Conservation (phyloP, 1,140 invertebrate species). For the Drosophila kurseongensis region DNA sequence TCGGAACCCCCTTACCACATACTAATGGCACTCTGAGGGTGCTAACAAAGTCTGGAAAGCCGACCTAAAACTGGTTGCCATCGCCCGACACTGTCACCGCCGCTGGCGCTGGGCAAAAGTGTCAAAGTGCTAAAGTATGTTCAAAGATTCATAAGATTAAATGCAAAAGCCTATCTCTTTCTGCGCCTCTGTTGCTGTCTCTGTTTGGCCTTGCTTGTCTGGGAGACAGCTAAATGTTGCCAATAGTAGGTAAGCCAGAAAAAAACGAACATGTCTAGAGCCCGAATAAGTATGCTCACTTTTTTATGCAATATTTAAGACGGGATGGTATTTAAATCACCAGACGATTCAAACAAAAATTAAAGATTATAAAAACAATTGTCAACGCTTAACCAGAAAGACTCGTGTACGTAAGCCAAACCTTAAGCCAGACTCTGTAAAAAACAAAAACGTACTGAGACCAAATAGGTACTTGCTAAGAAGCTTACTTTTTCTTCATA, state of each 20-base stretch:
- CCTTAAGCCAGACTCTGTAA: too few species aligned
- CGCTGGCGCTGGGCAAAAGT: slow-evolving; percentile 56
- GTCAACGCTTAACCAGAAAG: too few species aligned
- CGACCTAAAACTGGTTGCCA: slow-evolving; percentile 55
- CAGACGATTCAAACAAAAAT: too few species aligned
- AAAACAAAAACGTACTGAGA: too few species aligned
- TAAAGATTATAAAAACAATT: too few species aligned
- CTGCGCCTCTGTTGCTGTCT: not conserved
- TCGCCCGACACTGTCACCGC: slow-evolving; percentile 21
- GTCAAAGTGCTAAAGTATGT: slow-evolving; percentile 81
- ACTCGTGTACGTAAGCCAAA: too few species aligned
- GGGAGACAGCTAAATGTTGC: not conserved
- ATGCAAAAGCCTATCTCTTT: slow-evolving; percentile 40
- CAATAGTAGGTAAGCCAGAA: not conserved
- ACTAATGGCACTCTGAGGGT: slow-evolving; percentile 53
- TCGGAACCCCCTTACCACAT: slow-evolving; percentile 9
- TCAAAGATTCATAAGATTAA: slow-evolving; percentile 80
- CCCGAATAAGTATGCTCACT: too few species aligned
- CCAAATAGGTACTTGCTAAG: too few species aligned
- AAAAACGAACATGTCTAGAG: too few species aligned
- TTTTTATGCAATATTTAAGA: too few species aligned
- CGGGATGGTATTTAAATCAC: too few species aligned
- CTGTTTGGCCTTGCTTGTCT: slow-evolving; percentile 14
- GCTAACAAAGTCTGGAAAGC: slow-evolving; percentile 57
- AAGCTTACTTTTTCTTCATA: too few species aligned